These are phyloP conservation scores for Drosophila monieri DNA, from an alignment of 2,888 invertebrate species.

Conservation along the genomic window DNA sequence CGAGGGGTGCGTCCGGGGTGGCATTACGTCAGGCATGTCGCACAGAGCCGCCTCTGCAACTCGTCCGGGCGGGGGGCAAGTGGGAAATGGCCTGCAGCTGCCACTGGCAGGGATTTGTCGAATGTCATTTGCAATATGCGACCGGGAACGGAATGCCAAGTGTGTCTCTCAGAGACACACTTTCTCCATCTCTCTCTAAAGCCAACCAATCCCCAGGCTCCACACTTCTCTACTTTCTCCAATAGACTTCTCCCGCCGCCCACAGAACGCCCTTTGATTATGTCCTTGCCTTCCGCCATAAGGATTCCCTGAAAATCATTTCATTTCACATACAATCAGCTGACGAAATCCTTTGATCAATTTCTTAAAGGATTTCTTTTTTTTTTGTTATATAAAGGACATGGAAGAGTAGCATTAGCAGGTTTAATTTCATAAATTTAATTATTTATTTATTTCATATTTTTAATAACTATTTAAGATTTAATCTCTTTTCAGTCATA, in stretches of 20 bases:
- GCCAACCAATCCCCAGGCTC: background rate
- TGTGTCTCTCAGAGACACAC: no score
- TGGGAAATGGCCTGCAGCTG: slow-evolving; percentile 33
- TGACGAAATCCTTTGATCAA: background rate
- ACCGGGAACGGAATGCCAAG: slow-evolving; percentile 16
- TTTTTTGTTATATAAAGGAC: no score
- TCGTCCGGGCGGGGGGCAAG: background rate
- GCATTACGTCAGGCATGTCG: slow-evolving; percentile 19
- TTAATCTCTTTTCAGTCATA: background rate
- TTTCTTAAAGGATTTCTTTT: background rate
- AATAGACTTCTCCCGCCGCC: background rate
- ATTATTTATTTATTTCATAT: no score
- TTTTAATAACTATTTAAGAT: background rate
- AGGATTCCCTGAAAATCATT: background rate
- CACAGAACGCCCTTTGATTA: slow-evolving; percentile 1
- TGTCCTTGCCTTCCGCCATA: background rate
- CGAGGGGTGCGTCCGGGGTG: no score
- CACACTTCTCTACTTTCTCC: background rate
- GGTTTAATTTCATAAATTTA: no score
- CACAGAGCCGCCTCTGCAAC: slow-evolving; percentile 13
- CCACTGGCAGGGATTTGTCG: slow-evolving; percentile 32
- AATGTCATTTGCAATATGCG: slow-evolving; percentile 45
- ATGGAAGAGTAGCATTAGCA: no score
- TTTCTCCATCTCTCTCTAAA: background rate
- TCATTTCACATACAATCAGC: background rate